Evolutionary conservation across 1,140 invertebrate species (phyloP), one percentile per base, ranked within the genome.

Genomic region (Drosophila nikananu): DNA sequence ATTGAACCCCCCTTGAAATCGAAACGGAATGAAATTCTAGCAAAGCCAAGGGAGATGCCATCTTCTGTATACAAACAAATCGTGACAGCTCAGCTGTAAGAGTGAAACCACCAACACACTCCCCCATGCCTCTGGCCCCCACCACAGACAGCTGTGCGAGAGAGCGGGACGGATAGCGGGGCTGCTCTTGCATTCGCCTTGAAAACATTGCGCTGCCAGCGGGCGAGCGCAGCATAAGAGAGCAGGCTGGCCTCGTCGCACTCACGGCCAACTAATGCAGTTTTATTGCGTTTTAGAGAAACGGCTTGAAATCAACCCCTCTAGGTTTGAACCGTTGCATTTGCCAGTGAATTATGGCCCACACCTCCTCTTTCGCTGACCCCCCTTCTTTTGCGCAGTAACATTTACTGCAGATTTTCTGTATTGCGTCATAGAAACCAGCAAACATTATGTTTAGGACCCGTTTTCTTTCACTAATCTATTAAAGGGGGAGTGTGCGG

Each of bases 261-360:
- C 83, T 44, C 63, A 51, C 67, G 55, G 54, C 25, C 49, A 49
- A 67, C 79, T 86, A 79, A 74, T 89, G 83, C 84, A 89, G 62
- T 80, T 86, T 83, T 87, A 87, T 83, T 87, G 83, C 83, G 83
- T 87, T 89, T 87, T 89, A 89, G 81, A 71, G 57, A 78, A 65
- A 76, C 39, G 46, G 64, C 30, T 48, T 48, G 76, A 77, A 82
- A 65, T 74, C 77, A 87, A 86, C 83, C 83, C 81, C 80, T 78
- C 65, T 32, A 61, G 25, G 35, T 54, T 70, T 81, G 65, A 41
- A 54, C 52, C 72, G 58, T 58, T 70, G 76, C 74, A 78, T 71
- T 77, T 59, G 37, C 57, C 39, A 70, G 64, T 71, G 32, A 68
- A 57, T 71, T 83, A 66, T 70, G 57, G 17, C 17, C 62, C 71